Percentiles rank a stretch among this genome's conserved stretches.
Conservation (phyloP, 1,140 invertebrate genomes). For the Drosophila repleta region DNA sequence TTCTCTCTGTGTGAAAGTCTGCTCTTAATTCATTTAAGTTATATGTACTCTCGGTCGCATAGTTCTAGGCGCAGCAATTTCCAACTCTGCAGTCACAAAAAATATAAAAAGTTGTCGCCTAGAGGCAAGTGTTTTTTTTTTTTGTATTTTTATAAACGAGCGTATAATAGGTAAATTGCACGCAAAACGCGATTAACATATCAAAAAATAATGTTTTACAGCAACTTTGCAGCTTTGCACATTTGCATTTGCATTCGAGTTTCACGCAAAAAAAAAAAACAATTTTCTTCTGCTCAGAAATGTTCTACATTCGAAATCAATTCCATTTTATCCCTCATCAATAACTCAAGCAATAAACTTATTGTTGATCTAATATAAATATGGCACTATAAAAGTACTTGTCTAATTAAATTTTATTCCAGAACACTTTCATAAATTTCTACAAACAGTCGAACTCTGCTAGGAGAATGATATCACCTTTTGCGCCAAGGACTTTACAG, state of each 20-base stretch:
- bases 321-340: too few relatives aligned
- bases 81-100: too few relatives aligned
- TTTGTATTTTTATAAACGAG: constrained; percentile 61
- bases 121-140: constrained; percentile 23
- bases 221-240: constrained; percentile 62
- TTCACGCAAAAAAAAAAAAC: constrained; percentile 60
- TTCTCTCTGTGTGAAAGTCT: background rate
- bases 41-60: constrained; percentile 45
- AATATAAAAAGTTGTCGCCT: constrained; percentile 15
- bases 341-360: too few relatives aligned
- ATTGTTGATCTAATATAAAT: too few relatives aligned
- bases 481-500: constrained; percentile 52
- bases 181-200: constrained; percentile 74
- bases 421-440: constrained; percentile 18
- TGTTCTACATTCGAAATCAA: too few relatives aligned
- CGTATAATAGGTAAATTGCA: constrained; percentile 71
- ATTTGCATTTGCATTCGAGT: constrained; percentile 69
- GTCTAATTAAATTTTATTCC: constrained; percentile 2
- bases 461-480: constrained; percentile 38
- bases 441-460: constrained; percentile 12
- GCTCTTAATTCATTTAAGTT: constrained; percentile 41
- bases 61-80: constrained; percentile 27
- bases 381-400: background rate
- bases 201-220: constrained; percentile 73
- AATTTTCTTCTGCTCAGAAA: constrained; percentile 19